Percentiles rank a stretch among this genome's conserved stretches.
phyloP scores from a whole-genome alignment of 2,113 vertebrate genomes.

The Machaerirhynchus nigripectus region DNA sequence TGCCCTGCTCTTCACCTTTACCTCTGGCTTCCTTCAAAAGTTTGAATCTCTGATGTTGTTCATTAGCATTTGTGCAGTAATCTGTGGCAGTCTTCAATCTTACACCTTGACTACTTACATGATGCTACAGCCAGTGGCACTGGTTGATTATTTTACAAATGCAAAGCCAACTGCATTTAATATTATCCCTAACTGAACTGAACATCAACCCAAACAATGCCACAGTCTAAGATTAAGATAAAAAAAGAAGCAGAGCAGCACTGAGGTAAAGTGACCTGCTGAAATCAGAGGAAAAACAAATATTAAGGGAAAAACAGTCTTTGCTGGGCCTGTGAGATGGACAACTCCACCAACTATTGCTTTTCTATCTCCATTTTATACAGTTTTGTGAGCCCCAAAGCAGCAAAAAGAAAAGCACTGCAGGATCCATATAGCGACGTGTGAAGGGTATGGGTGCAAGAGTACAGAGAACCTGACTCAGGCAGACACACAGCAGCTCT shows the following conservation, averaged over 20 bases:
- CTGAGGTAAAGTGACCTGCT: background rate
- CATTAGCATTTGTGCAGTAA: background rate
- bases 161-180: background rate
- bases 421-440: accelerated
- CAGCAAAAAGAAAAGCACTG: background rate
- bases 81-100: accelerated
- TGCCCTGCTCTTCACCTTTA: background rate
- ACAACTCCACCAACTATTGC: background rate
- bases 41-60: background rate
- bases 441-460: background rate
- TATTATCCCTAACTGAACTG: background rate
- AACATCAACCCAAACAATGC: background rate
- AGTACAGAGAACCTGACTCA: background rate
- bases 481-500: background rate
- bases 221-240: background rate
- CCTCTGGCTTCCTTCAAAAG: background rate
- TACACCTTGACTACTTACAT: background rate
- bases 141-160: background rate
- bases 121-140: background rate
- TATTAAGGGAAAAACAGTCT: background rate
- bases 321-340: background rate
- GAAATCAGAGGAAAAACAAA: background rate
- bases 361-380: background rate
- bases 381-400: background rate
- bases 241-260: background rate